Base-by-base conservation (phyloP, 2,888 invertebrate species). In the Drosophila flavopinicola region DNA sequence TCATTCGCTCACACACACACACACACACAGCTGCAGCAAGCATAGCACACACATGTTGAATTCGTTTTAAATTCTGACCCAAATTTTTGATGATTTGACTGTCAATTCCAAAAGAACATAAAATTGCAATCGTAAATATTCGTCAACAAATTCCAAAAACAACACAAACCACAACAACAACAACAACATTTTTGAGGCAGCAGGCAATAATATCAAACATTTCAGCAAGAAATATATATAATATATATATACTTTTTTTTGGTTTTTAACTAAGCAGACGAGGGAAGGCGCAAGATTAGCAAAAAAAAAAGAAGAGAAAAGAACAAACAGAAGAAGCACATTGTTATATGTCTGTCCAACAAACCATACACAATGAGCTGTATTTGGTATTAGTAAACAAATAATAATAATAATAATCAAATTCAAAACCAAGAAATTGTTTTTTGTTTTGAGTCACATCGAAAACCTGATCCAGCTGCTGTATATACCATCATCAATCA, bases 21-120 rank as follows among this genome's bases (percentile, higher is more conserved):
- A 24, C 33, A 25, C 23, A 11, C 6, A 11, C 10, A 58, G 45
- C 71, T 61, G 70, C 51, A 70, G 67, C 70, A 67, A 64, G 67
- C 53, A 25, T 41, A 49, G n/a, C 32, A 44, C 7, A 17, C n/a
- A 39, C 38, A 61, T 49, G 70, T 74, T 69, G 52, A 74, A 59
- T 63, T 53, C 54, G 69, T 69, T 61, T 69, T 75, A 11, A 57
- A 53, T 53, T 53, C 39, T 42, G 47, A 54, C 49, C 27, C 33
- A 11, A 27, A 32, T 17, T 35, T 48, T 53, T 44, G 45, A 44
- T 44, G 9, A 42, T 30, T 23, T 63, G 64, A 25, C 45, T 38
- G 13, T 35, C 7, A 49, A 15, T 32, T 38, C 10, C 10, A 27
- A 45, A 65, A n/a, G n/a, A n/a, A n/a, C n/a, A n/a, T n/a, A n/a